Base-by-base conservation (phyloP, 2,797 vertebrate species). In the Poeciliopsis infans region DNA sequence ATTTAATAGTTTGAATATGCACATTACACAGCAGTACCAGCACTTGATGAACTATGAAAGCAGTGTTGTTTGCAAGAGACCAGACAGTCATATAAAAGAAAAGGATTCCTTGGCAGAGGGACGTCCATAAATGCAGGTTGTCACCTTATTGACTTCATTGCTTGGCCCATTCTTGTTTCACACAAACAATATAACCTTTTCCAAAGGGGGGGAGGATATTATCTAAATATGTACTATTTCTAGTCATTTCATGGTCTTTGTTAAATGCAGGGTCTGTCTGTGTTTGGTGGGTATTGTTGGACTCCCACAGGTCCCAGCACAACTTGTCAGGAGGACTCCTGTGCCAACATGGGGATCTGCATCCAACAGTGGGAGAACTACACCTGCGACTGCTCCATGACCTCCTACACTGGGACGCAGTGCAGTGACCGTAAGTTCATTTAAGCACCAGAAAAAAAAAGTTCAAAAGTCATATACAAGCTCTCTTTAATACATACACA, bases 331-430 rank as follows among this genome's bases (percentile, higher is more conserved):
- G 98, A 99, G 93, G 98, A 99, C 91, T 99, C 98, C 7, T 99
- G 98, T 70, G 96, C 97, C 0, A 99, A 99, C 95, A 98, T 98
- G 91, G 98, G 98, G 0, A 97, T 99, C 87, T 99, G 98, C 86
- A 98, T 99, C 90, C 98, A 99, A 87, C 98, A 98, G 15, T 99
- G 98, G 98, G 98, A 99, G 93, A 98, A 98, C 79, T 99, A 97
- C 93, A 98, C 97, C 23, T 99, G 98, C 0, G 98, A 99, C 90
- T 99, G 98, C 83, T 97, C 97, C 81, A 99, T 99, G 98, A 99
- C 98, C 6, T 99, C 98, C 0, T 98, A 97, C 92, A 97, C 97
- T 2, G 98, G 98, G 76, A 97, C 95, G 57, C 97, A 99, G 93
- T 99, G 98, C 95, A 99, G 99, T 76, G 98, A 99, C 86, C 98